Conservation (phyloP, 1,140 invertebrate genomes). For the Parasteatoda tepidariorum region DNA sequence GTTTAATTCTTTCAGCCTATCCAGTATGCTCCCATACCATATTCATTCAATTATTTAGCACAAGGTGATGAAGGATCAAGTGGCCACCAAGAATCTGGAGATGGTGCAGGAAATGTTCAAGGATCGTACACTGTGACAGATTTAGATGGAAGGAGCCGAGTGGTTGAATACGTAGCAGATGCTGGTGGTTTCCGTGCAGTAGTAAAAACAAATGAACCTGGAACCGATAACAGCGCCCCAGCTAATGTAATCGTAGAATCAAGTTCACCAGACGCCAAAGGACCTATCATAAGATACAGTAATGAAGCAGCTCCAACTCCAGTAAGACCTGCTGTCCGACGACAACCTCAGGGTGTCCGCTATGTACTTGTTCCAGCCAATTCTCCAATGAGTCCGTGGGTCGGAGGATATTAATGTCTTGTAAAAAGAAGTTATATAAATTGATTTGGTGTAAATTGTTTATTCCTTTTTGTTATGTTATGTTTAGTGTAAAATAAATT, state of each 20-base stretch:
- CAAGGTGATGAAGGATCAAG: slow-evolving; percentile 50
- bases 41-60: slow-evolving; percentile 64
- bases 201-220: neutral
- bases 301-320: neutral
- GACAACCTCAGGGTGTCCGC: too few relatives aligned
- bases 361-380: too few relatives aligned
- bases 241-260: neutral
- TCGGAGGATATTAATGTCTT: too few relatives aligned
- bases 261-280: neutral
- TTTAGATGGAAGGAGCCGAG: slow-evolving; percentile 62
- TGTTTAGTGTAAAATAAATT: too few relatives aligned
- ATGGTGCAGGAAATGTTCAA: slow-evolving; percentile 55
- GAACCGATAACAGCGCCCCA: neutral
- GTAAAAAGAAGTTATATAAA: too few relatives aligned
- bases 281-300: neutral
- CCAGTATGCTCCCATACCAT: slow-evolving; percentile 21
- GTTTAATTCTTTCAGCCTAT: too few relatives aligned
- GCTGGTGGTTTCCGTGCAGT: slow-evolving; percentile 65
- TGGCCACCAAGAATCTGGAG: slow-evolving; percentile 35
- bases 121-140: slow-evolving; percentile 63
- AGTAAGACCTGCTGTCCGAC: too few relatives aligned
- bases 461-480: too few relatives aligned
- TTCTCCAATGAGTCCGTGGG: too few relatives aligned
- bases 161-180: slow-evolving; percentile 65
- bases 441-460: too few relatives aligned